Base-by-base conservation (phyloP, 2,888 invertebrate species). In the Caenorhabditis afra region DNA sequence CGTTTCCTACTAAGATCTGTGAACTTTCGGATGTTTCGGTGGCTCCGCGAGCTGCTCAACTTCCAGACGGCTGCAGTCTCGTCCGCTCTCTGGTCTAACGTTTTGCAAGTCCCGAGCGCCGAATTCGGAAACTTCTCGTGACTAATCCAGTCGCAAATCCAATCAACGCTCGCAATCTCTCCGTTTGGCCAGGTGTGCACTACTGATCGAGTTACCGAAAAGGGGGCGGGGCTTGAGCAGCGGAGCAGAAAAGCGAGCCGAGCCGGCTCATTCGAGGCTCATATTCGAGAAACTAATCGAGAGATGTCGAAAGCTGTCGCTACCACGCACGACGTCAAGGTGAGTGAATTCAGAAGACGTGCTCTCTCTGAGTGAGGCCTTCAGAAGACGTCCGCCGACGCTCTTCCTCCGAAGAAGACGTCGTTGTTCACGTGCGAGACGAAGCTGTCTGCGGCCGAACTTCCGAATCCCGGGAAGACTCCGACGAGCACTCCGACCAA, bases 41-140 rank as follows among this genome's bases (percentile, higher is more conserved):
- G 29, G 29, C 29, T 29, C 29, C 29, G 29, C 29, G 29, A 29
- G 29, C 3, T 29, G 29, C 7, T 29, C 29, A 29, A 7, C 3
- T 3, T 7, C 29, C 29, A 29, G 29, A 29, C n/a, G n/a, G n/a
- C 29, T 29, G 4, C 29, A 29, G 29, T 29, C 7, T 29, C 29
- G 7, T 5, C 7, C 29, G 29, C 29, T 29, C 29, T 29, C 29
- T 29, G 29, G 11, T 41, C 41, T 41, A 41, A 8, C 41, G 3
- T 11, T 14, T 41, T 41, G 41, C 41, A 41, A 41, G 3, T 4
- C 29, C 3, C 3, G 29, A 29, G 7, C 7, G 29, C 29, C 3
- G 16, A 57, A 57, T 52, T 52, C 59, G n/a, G 58, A 67, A 67
- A 67, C 57, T 47, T 57, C 57, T 41, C 16, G 52, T 64, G 64